Conservation (phyloP, 1,140 invertebrate genomes). For the Maconellicoccus hirsutus region DNA sequence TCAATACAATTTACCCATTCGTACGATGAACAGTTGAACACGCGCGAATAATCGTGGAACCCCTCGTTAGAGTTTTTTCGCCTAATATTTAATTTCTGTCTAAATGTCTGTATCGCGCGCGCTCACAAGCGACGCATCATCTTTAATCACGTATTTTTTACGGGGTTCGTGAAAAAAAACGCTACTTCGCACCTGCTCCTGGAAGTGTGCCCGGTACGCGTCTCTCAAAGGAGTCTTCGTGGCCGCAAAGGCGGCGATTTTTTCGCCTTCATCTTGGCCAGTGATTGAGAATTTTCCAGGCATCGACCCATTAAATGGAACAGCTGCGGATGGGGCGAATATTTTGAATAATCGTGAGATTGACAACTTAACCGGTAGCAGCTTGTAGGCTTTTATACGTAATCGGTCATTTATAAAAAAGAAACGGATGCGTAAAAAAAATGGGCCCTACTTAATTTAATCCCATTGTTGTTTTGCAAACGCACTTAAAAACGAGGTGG, state of each 20-base stretch:
- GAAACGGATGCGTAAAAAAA: not conserved
- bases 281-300: too few species aligned
- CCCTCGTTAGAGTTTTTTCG: not conserved
- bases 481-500: not conserved
- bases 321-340: too few species aligned
- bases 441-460: not conserved
- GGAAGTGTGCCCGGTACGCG: not conserved
- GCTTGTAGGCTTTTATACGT: not conserved
- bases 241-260: too few species aligned
- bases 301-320: too few species aligned
- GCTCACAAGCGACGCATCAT: slow-evolving; percentile 14
- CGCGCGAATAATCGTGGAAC: not conserved
- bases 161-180: not conserved
- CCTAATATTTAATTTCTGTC: not conserved
- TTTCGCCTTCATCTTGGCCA: too few species aligned
- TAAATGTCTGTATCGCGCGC: not conserved
- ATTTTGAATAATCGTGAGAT: too few species aligned
- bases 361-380: slow-evolving; percentile 3
- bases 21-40: not conserved
- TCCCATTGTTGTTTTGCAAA: not conserved
- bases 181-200: slow-evolving; percentile 8
- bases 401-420: slow-evolving; percentile 5
- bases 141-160: slow-evolving; percentile 19
- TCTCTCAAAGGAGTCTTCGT: not conserved
- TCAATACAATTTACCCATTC: not conserved